Percentiles rank a stretch among this genome's conserved stretches.
phyloP scores from a whole-genome alignment of 2,888 invertebrate species.

The Caenorhabditis japonica region DNA sequence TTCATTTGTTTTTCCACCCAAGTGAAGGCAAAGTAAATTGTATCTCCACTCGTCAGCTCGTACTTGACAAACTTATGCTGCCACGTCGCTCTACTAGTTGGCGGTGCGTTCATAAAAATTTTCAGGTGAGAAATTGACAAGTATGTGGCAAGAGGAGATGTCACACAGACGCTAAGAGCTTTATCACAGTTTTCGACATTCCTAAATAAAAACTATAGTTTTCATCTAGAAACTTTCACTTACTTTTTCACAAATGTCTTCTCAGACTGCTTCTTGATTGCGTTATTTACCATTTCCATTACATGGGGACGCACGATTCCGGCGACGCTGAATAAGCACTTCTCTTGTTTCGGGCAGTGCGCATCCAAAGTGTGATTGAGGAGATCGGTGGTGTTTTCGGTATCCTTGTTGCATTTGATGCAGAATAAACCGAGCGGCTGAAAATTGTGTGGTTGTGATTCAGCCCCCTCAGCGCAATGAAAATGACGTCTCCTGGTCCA shows the following conservation, averaged over 20 bases:
- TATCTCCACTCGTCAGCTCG: neutral
- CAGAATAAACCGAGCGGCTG: no score
- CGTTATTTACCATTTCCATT: no score
- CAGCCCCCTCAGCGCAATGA: no score
- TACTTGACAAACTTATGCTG: neutral
- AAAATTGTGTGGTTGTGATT: no score
- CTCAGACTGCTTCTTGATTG: neutral
- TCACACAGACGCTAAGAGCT: neutral
- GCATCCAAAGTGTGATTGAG: no score
- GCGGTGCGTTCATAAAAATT: neutral
- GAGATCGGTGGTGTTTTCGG: no score
- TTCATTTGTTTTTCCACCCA: neutral
- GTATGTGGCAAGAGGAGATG: neutral
- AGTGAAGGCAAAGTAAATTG: neutral
- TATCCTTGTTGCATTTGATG: no score
- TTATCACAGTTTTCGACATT: neutral
- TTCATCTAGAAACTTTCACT: no score
- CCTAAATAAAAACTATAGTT: neutral
- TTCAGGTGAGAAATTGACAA: neutral
- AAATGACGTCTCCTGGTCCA: no score
- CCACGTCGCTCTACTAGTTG: neutral
- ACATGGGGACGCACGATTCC: no score
- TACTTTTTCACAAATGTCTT: neutral
- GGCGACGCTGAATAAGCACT: no score
- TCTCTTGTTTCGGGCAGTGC: no score